Percentiles rank a stretch among this genome's conserved stretches.
Evolutionary conservation across 1,140 invertebrate genomes (phyloP).

Genomic region (Carcinoscorpius rotundicauda): DNA sequence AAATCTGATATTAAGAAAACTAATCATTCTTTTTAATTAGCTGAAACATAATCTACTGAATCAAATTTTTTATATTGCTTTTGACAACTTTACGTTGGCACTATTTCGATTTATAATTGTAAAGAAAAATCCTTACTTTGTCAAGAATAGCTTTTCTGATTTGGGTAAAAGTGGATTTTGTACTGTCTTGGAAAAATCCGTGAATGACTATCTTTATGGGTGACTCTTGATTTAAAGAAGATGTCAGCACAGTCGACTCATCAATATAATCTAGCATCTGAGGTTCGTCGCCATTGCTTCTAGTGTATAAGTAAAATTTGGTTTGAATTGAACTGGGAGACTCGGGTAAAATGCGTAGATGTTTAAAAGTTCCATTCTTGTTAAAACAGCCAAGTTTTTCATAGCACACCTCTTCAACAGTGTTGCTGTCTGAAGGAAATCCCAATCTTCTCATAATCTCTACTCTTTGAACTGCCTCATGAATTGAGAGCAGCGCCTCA

Average conservation of each 20-base stretch:
- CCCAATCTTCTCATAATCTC: too few relatives aligned
- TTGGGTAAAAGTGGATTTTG: background rate
- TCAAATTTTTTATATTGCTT: too few relatives aligned
- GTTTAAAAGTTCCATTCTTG: slow-evolving; percentile 76
- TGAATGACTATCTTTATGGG: slow-evolving; percentile 72
- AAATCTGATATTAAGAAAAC: too few relatives aligned
- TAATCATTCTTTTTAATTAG: too few relatives aligned
- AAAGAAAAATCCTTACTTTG: too few relatives aligned
- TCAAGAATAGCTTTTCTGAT: too few relatives aligned
- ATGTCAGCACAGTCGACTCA: slow-evolving; percentile 3
- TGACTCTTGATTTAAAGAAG: slow-evolving; percentile 3
- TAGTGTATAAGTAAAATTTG: slow-evolving; percentile 38
- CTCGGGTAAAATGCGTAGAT: slow-evolving; percentile 63
- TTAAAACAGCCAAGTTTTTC: slow-evolving; percentile 83
- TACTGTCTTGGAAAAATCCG: slow-evolving; percentile 81
- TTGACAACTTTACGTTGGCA: too few relatives aligned
- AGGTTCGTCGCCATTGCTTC: slow-evolving; percentile 26
- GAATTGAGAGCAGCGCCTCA: too few relatives aligned
- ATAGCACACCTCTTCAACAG: slow-evolving; percentile 48
- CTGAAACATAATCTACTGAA: too few relatives aligned
- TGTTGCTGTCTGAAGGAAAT: too few relatives aligned
- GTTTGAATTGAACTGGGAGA: slow-evolving; percentile 63
- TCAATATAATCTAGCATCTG: slow-evolving; percentile 29
- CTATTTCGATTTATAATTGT: too few relatives aligned
- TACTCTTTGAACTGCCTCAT: too few relatives aligned